Evolutionary conservation across 1,140 invertebrate species (phyloP), one percentile per base, ranked within the genome.

Genomic region (Piezodorus guildinii): DNA sequence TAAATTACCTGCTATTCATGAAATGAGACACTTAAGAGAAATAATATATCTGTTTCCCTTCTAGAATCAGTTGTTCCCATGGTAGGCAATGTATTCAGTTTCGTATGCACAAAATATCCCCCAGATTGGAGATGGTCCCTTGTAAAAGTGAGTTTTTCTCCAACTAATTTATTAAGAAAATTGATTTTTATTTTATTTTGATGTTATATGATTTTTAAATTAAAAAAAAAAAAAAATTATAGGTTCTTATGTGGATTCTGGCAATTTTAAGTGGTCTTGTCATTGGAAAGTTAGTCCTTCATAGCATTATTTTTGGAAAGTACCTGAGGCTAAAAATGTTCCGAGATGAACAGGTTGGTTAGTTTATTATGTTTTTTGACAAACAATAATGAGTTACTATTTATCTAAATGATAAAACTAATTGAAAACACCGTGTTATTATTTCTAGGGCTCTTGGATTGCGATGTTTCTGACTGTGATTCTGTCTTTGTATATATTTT

Each of bases 271-370:
- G 75, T 68, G 79, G 79, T 19, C 70, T 79, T 58, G 62, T 80
- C 19, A 67, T 79, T 65, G 80, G 80, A 8, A 80, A 81, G 70
- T 68, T 78, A 39, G 64, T 81, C 17, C 73, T 80, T 34, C 80
- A 77, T 65, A 70, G 71, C 12, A 68, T 73, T 60, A 61, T 77
- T 69, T 69, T 72, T 75, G 78, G 77, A 64, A 70, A 72, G 44
- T 62, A 77, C n/a, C 73, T 80, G 12, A 68, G 77, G 23, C 71
- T 81, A 23, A 78, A 79, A 69, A 80, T 81, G 79, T 81, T 81
- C 70, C 69, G 74, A 12, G 76, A 80, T 65, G 77, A 79, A 66
- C 75, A 78, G 66, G 68, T 74, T 34, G 67, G 21, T 56, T 62
- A n/a, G 30, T 67, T 65, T 15, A 27, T 3, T 12, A 21, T 15